Evolutionary conservation across 2,113 vertebrate species (phyloP).

Genomic region (Papio anubis): DNA sequence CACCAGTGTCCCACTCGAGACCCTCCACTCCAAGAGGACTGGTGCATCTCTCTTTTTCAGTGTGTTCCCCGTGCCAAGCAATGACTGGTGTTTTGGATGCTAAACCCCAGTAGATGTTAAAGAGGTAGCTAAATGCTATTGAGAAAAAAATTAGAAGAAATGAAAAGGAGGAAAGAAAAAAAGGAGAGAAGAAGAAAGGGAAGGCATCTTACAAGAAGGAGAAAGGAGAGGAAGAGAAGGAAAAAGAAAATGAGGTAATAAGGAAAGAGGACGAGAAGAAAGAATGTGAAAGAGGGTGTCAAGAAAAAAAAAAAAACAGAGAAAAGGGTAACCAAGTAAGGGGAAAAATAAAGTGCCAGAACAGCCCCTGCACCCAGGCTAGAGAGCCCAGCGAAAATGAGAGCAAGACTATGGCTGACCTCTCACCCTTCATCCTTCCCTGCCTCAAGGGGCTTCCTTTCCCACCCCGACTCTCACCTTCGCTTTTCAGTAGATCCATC

Average conservation of each 20-base stretch:
- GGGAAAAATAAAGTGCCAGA: neutral
- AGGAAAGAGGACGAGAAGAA: neutral
- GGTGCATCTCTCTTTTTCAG: neutral
- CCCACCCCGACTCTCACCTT: neutral
- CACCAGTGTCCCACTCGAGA: neutral
- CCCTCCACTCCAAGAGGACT: neutral
- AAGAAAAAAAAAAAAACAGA: neutral
- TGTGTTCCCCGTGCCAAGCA: neutral
- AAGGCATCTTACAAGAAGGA: neutral
- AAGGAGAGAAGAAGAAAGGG: neutral
- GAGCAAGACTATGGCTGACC: no score
- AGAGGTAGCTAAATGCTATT: neutral
- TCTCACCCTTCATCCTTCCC: rapidly evolving
- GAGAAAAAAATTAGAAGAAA: neutral
- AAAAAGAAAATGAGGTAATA: neutral
- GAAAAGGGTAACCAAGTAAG: neutral
- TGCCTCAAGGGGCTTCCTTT: rapidly evolving
- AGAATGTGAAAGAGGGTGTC: neutral
- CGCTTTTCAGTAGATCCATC: rapidly evolving
- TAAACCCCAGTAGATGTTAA: neutral
- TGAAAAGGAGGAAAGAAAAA: neutral
- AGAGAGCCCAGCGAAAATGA: rapidly evolving
- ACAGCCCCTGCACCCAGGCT: neutral
- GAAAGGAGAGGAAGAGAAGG: neutral
- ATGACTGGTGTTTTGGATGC: neutral